Conservation (phyloP, 2,888 invertebrate species). For the Calliopum simillimum region DNA sequence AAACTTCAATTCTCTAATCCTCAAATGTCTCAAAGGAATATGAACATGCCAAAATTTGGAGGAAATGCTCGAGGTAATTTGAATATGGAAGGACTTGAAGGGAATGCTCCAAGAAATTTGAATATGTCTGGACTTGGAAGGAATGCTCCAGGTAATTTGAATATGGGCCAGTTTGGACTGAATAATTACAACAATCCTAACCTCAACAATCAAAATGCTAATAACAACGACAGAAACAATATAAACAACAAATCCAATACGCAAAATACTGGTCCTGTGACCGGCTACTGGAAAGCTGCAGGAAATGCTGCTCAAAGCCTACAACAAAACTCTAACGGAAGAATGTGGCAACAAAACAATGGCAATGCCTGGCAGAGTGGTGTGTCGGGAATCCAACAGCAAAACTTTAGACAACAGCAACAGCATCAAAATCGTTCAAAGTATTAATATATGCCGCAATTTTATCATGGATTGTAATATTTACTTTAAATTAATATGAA, state of each 20-base stretch:
- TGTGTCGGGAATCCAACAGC: constrained; percentile 1
- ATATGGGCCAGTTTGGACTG: constrained; percentile 16
- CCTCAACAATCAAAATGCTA: constrained; percentile 7
- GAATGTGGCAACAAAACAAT: constrained; percentile 3
- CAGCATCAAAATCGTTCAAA: not conserved
- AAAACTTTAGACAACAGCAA: constrained; percentile 20
- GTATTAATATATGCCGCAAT: too few relatives aligned
- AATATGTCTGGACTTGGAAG: not conserved
- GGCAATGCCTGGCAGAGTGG: not conserved
- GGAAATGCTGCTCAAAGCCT: not conserved
- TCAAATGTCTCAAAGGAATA: not conserved
- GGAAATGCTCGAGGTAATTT: not conserved
- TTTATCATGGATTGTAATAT: too few relatives aligned
- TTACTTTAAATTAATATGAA: too few relatives aligned
- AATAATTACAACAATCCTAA: constrained; percentile 23
- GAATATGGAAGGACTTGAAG: not conserved
- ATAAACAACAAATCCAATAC: too few relatives aligned
- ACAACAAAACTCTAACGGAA: not conserved
- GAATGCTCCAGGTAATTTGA: not conserved
- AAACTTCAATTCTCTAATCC: not conserved
- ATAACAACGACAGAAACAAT: not conserved
- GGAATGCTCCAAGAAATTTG: not conserved
- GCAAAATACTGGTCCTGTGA: constrained; percentile 3
- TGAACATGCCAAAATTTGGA: not conserved
- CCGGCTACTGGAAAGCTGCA: constrained; percentile 7